These are phyloP conservation scores for Helicoverpa zea DNA, from an alignment of 1,140 invertebrate species.

Conservation along the genomic window DNA sequence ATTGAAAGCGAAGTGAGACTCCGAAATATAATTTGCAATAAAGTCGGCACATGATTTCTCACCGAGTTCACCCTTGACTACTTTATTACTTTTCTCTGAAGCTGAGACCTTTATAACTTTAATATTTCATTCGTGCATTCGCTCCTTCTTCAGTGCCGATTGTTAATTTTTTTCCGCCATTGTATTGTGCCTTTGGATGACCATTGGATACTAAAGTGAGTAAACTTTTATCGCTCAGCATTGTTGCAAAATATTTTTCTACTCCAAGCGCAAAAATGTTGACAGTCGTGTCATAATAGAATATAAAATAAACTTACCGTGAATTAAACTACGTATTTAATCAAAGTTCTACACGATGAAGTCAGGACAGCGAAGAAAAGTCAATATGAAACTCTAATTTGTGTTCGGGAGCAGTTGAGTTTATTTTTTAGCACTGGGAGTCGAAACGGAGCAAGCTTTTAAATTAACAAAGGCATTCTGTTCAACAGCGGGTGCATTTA, in stretches of 20 bases:
- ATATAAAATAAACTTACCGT: conserved; percentile 2
- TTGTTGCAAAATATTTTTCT: conserved; percentile 1
- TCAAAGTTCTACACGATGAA: conserved; percentile 50
- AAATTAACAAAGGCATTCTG: conserved; percentile 76
- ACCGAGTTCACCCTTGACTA: conserved; percentile 63
- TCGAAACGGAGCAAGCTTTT: conserved; percentile 65
- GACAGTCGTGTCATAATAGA: neutral
- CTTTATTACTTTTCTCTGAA: conserved; percentile 74
- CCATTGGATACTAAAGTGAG: conserved; percentile 37
- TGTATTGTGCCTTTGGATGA: conserved; percentile 29
- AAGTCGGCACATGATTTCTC: conserved; percentile 66
- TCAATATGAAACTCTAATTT: conserved; percentile 56
- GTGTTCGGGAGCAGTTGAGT: conserved; percentile 56
- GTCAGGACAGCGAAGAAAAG: conserved; percentile 48
- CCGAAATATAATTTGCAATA: conserved; percentile 71
- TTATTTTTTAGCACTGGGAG: conserved; percentile 66
- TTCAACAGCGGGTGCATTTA: conserved; percentile 66
- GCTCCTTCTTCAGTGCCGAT: conserved; percentile 34
- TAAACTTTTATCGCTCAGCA: conserved; percentile 8
- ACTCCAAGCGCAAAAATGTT: neutral
- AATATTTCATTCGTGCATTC: conserved; percentile 58
- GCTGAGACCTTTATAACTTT: conserved; percentile 60
- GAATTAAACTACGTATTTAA: conserved; percentile 36
- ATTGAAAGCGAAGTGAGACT: conserved; percentile 37
- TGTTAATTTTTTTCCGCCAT: conserved; percentile 47